These are phyloP conservation scores for Timema cristinae DNA, from an alignment of 2,888 invertebrate genomes.

Conservation along the genomic window DNA sequence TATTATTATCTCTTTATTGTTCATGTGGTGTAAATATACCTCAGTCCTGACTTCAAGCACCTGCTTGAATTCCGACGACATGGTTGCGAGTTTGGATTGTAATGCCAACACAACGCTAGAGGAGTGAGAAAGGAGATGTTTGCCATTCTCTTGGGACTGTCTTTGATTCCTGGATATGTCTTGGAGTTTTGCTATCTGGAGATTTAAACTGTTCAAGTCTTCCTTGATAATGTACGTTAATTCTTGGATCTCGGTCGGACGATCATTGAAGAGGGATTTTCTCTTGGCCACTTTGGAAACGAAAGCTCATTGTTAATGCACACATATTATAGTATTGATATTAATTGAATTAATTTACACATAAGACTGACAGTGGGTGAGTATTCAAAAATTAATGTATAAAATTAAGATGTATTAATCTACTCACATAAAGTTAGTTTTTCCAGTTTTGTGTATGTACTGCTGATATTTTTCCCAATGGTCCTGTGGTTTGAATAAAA, in stretches of 20 bases:
- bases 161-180: conserved; percentile 74
- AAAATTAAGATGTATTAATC: conserved; percentile 20
- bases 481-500: conserved; percentile 51
- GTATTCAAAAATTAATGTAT: conserved; percentile 13
- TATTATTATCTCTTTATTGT: too few relatives aligned
- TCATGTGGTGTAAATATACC: conserved; percentile 43
- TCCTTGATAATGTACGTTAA: conserved; percentile 96
- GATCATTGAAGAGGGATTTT: conserved; percentile 94
- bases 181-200: conserved; percentile 91
- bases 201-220: conserved; percentile 90
- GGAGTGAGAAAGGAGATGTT: conserved; percentile 86
- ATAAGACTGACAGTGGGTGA: background rate
- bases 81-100: conserved; percentile 91
- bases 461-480: conserved; percentile 92
- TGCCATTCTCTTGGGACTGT: conserved; percentile 43
- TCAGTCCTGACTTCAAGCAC: conserved; percentile 97
- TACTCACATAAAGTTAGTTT: conserved; percentile 90
- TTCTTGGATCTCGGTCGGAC: conserved; percentile 94
- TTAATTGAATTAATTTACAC: background rate
- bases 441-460: conserved; percentile 94
- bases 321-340: background rate
- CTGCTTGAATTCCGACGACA: conserved; percentile 97
- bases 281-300: conserved; percentile 82
- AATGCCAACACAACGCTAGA: conserved; percentile 88
- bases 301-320: background rate